phyloP scores from a whole-genome alignment of 2,797 vertebrate genomes.

The Lepilemur ruficaudatus region DNA sequence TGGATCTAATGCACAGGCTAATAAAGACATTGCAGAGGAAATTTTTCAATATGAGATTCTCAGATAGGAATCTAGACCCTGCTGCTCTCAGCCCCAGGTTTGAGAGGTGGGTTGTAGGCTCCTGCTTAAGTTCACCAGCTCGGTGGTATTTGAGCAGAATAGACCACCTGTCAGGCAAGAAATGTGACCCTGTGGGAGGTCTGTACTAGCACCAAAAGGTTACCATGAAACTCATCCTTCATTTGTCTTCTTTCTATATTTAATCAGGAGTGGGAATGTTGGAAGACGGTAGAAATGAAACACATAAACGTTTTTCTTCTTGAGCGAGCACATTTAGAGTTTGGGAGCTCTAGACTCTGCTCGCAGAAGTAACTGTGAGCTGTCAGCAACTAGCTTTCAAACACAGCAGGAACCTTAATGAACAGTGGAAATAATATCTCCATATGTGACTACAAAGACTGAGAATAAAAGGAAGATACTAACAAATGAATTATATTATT shows the following conservation, averaged over 20 bases:
- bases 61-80: not conserved
- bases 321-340: not conserved
- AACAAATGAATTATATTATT: not conserved
- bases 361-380: not conserved
- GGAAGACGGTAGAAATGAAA: conserved; percentile 33
- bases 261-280: not conserved
- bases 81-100: not conserved
- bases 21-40: not conserved
- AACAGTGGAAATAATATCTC: conserved; percentile 47
- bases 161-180: not conserved
- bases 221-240: not conserved
- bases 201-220: not conserved
- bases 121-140: not conserved
- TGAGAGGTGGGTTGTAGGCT: not conserved
- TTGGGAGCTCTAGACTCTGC: not conserved
- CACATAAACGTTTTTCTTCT: conserved; percentile 27
- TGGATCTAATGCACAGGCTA: not conserved
- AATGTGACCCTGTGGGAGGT: not conserved
- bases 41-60: not conserved
- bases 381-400: conserved; percentile 42
- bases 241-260: conserved; percentile 28
- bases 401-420: conserved; percentile 47
- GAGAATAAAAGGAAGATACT: conserved; percentile 12
- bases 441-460: not conserved
- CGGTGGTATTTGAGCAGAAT: not conserved